Evolutionary conservation across 1,140 invertebrate genomes (phyloP).

Genomic region (Holotrichia oblita): DNA sequence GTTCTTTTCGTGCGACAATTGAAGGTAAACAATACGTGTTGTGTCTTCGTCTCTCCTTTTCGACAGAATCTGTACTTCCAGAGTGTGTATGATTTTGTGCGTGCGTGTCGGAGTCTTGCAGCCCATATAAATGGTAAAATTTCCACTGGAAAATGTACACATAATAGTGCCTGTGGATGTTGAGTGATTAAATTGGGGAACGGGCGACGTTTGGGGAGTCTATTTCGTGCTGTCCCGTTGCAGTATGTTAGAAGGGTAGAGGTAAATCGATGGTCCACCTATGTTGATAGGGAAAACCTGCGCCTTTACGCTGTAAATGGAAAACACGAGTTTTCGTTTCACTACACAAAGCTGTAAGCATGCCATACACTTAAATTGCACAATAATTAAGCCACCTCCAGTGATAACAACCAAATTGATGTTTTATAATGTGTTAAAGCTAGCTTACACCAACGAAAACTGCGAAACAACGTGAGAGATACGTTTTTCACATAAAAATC

Average conservation of each 20-base stretch:
- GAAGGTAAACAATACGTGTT: conserved; percentile 53
- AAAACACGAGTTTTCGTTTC: conserved; percentile 41
- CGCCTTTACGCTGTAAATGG: conserved; percentile 40
- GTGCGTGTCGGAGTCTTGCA: not conserved
- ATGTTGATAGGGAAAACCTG: conserved; percentile 42
- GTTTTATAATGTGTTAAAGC: not conserved
- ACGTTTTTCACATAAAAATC: not conserved
- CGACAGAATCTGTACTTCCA: conserved; percentile 7
- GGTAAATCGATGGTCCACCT: conserved; percentile 45
- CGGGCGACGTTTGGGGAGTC: conserved; percentile 39
- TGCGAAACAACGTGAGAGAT: not conserved
- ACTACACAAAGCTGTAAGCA: not conserved
- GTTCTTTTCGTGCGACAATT: conserved; percentile 19
- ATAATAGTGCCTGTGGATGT: conserved; percentile 11
- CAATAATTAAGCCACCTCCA: not conserved
- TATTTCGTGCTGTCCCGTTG: conserved; percentile 42
- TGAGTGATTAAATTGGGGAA: not conserved
- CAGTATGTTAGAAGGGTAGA: conserved; percentile 45
- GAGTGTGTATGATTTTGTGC: conserved; percentile 1
- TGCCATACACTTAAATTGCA: not conserved
- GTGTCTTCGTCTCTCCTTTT: conserved; percentile 46
- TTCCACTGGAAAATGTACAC: conserved; percentile 7
- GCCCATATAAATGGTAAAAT: not conserved
- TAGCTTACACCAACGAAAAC: not conserved
- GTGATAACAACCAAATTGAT: not conserved